These are phyloP conservation scores for Hypomecis atomaria DNA, from an alignment of 2,888 invertebrate genomes.

Conservation along the genomic window DNA sequence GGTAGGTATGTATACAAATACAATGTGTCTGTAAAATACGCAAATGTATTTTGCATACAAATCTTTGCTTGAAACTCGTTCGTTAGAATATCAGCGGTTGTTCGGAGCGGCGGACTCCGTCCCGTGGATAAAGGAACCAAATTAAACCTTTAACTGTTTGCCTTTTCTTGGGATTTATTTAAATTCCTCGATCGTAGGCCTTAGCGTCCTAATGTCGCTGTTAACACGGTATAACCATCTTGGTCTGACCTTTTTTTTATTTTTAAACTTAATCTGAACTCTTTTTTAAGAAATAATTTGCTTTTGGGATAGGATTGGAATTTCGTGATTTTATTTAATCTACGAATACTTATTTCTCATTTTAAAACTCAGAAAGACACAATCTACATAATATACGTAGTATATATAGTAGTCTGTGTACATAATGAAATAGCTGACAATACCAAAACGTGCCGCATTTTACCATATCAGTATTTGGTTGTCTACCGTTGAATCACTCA, in stretches of 20 bases:
- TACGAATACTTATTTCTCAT: no score
- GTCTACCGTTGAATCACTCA: no score
- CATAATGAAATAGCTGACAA: no score
- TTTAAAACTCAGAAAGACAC: no score
- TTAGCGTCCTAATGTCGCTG: slow-evolving; percentile 11
- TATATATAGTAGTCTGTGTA: no score
- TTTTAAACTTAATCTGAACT: background rate
- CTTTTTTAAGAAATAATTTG: background rate
- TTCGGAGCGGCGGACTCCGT: slow-evolving; percentile 16
- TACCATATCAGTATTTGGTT: no score
- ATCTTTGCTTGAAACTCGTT: slow-evolving; percentile 34
- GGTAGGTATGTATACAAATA: background rate
- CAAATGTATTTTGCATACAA: slow-evolving; percentile 13
- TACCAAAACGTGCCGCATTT: no score
- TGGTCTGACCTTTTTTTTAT: background rate
- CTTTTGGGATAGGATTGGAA: background rate
- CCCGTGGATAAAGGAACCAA: slow-evolving; percentile 32
- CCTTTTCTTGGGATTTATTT: slow-evolving; percentile 44
- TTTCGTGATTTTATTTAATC: background rate
- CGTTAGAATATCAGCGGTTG: slow-evolving; percentile 37
- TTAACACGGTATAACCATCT: slow-evolving; percentile 9
- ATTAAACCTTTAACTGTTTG: slow-evolving; percentile 32
- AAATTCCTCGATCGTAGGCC: slow-evolving; percentile 38
- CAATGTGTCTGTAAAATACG: slow-evolving; percentile 5
- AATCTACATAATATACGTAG: no score